These are phyloP conservation scores for Zaprionus nigranus DNA, from an alignment of 1,140 invertebrate genomes.

Conservation along the genomic window DNA sequence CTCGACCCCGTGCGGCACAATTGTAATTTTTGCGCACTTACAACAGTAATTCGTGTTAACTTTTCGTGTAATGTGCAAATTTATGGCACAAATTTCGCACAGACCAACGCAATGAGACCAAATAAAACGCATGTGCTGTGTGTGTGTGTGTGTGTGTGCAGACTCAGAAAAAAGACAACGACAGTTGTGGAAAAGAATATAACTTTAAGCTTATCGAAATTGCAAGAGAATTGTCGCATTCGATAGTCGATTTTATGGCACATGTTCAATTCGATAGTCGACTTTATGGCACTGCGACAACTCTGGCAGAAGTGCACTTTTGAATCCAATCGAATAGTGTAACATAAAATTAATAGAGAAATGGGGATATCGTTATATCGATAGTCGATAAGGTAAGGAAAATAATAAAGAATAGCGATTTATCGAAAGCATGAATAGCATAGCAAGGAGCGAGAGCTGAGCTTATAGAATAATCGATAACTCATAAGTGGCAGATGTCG, in stretches of 20 bases:
- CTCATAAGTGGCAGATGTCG: too few species aligned
- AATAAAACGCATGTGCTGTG: background rate
- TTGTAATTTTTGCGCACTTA: slow-evolving; percentile 69
- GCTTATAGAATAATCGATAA: too few species aligned
- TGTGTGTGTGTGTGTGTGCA: background rate
- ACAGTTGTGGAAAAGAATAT: background rate
- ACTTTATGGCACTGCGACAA: background rate
- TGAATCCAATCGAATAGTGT: background rate
- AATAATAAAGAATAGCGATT: background rate
- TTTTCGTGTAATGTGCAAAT: slow-evolving; percentile 68
- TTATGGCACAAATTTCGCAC: slow-evolving; percentile 57
- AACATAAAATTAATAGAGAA: background rate
- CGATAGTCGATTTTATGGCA: slow-evolving; percentile 8
- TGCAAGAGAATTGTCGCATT: slow-evolving; percentile 1
- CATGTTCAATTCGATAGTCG: background rate
- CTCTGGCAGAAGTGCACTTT: background rate
- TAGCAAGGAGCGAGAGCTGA: background rate
- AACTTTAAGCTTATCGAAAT: slow-evolving; percentile 10
- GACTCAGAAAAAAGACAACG: background rate
- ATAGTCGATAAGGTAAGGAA: background rate
- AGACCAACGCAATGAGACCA: slow-evolving; percentile 28
- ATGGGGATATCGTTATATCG: background rate
- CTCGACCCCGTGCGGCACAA: slow-evolving; percentile 23
- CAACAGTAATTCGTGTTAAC: slow-evolving; percentile 65
- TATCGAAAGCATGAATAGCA: background rate